phyloP scores from a whole-genome alignment of 2,113 vertebrate species.

The Scalopus aquaticus region DNA sequence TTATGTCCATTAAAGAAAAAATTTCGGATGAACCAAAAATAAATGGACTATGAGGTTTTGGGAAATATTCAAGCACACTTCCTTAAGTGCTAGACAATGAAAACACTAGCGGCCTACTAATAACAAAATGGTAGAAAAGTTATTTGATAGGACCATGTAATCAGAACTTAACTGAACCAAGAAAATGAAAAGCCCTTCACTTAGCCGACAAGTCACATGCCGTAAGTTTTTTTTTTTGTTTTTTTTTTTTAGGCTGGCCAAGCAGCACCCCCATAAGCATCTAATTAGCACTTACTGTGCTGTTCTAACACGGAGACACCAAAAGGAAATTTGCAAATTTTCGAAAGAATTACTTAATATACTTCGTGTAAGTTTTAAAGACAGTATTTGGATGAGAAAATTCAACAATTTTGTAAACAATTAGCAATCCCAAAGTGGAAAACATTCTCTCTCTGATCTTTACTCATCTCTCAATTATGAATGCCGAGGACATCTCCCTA shows the following conservation, averaged over 20 bases:
- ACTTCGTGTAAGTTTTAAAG: constrained; percentile 9
- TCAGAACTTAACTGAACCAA: neutral
- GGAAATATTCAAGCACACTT: neutral
- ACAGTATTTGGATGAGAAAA: constrained; percentile 4
- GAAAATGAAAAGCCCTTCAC: neutral
- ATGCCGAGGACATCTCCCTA: neutral
- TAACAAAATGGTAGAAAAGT: neutral
- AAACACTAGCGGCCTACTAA: neutral
- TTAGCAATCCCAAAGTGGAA: neutral
- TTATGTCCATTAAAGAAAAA: constrained; percentile 4
- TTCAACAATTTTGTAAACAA: neutral
- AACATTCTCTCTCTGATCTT: neutral
- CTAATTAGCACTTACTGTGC: neutral
- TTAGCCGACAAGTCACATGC: neutral
- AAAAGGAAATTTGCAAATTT: neutral
- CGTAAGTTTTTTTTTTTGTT: neutral
- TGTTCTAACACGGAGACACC: neutral
- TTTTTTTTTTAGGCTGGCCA: neutral
- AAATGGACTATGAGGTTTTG: neutral
- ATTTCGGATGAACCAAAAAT: neutral
- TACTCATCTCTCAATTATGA: constrained; percentile 14
- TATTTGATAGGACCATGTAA: neutral
- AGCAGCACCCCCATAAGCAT: neutral
- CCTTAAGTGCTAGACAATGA: neutral
- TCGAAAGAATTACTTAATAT: constrained; percentile 4